Base-by-base conservation (phyloP, 2,113 vertebrate genomes). In the Diglossa brunneiventris region DNA sequence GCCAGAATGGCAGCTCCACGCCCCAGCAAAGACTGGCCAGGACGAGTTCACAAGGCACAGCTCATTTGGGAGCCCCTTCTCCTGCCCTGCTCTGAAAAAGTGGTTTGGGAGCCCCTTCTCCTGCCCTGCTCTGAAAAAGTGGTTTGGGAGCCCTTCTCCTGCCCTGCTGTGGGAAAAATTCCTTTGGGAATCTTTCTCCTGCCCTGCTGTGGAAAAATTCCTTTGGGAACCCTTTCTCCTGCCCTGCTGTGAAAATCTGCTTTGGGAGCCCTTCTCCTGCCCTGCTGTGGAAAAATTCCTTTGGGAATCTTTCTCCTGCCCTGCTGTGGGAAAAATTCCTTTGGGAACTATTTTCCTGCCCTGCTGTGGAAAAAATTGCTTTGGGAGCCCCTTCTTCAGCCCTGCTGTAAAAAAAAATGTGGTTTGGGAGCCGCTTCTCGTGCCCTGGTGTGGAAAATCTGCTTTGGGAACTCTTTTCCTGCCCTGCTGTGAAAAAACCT, bases 11-110 rank as follows among this genome's bases (percentile, higher is more conserved):
- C 83, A 70, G 94, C 86, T 84, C 74, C 74, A 89, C 7, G 7
- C 28, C 6, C 21, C 28, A 5, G 22, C 0, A 5, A 17, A n/a
- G 39, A 19, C 23, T 4, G 0, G 55, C 7, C 9, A 12, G 0
- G 5, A 15, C 8, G 35, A 39, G 31, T 24, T 50, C 19, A 6
- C 46, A 21, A 35, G 31, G 39, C 26, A 11, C 2, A 1, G 3
- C 9, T 3, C 2, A 0, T 53, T 13, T 44, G 83, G 52, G 66
- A 53, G 19, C 1, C 41, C 30, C 6, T 59, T 53, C 58, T 73
- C 67, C 67, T 46, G 41, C 72, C 69, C 6, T 83, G 92, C 94
- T 28, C 28, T 6, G 61, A 10, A 55, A 42, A 21, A 13, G 22
- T 26, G 13, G 13, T 50, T 50, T 50, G 4, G 49, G 49, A 50